phyloP scores from a whole-genome alignment of 2,113 vertebrate genomes.

The Mus musculus region DNA sequence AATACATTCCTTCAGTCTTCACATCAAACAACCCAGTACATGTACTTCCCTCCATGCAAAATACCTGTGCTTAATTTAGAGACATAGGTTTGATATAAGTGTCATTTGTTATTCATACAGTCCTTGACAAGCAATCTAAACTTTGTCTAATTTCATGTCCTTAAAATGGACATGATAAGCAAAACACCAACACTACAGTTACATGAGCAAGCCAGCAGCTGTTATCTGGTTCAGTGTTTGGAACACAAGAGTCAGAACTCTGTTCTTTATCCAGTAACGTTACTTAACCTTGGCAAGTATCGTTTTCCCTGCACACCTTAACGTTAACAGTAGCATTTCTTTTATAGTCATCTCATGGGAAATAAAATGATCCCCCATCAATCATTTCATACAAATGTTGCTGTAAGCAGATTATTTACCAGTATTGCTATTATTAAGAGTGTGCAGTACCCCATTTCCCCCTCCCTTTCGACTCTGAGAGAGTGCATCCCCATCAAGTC shows the following conservation, averaged over 20 bases:
- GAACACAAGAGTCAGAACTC: conserved; percentile 7
- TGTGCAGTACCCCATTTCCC: not conserved
- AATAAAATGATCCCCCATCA: conserved; percentile 31
- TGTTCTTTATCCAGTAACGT: conserved; percentile 44
- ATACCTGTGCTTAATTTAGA: not conserved
- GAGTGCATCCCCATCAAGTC: no score
- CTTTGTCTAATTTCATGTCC: conserved; percentile 7
- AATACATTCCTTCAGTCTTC: not conserved
- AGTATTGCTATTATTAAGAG: not conserved
- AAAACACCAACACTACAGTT: not conserved
- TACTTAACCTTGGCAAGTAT: conserved; percentile 45
- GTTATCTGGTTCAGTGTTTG: not conserved
- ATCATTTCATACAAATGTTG: not conserved
- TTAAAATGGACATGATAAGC: conserved; percentile 21
- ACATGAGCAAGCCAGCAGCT: not conserved
- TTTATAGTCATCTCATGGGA: not conserved
- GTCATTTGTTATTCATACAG: not conserved
- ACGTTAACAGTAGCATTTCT: conserved; percentile 24
- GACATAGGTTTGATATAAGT: not conserved
- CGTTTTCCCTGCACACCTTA: not conserved
- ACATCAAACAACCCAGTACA: not conserved
- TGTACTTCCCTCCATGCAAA: not conserved
- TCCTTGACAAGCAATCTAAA: conserved; percentile 10
- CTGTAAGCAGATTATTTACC: not conserved
- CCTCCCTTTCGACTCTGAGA: no score